A percentile compares a stretch with the other conserved stretches of the same genome.
Conservation (phyloP, 2,797 vertebrate species). For the Mormyrus proboscirostris region DNA sequence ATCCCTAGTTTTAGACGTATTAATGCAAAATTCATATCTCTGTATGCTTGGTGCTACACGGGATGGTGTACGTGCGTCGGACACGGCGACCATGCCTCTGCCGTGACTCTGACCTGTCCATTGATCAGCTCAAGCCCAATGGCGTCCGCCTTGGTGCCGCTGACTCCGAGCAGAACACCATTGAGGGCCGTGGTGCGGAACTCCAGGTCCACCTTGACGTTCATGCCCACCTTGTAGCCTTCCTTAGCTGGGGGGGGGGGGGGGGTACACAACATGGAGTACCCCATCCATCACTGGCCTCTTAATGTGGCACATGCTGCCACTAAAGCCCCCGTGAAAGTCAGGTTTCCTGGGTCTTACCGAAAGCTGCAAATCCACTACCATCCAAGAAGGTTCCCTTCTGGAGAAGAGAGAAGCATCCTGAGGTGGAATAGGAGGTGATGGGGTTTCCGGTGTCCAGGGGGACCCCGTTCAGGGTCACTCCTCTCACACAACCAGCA, state of each 20-base stretch:
- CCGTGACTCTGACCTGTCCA: conserved; percentile 69
- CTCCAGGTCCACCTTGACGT: conserved; percentile 75
- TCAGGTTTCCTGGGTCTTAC: conserved; percentile 51
- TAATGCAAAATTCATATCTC: not conserved
- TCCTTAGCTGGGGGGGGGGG: conserved; percentile 64
- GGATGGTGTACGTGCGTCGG: not conserved
- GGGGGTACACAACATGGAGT: not conserved
- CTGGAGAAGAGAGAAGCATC: conserved; percentile 71
- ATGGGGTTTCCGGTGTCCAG: conserved; percentile 55
- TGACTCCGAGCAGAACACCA: conserved; percentile 77
- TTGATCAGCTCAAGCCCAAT: conserved; percentile 80
- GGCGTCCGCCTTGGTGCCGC: conserved; percentile 86
- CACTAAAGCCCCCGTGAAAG: not conserved
- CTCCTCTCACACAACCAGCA: conserved; percentile 69
- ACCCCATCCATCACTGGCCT: not conserved
- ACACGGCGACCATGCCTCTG: conserved; percentile 16
- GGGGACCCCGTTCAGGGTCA: conserved; percentile 65
- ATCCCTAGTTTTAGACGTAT: not conserved
- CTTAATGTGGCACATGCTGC: not conserved
- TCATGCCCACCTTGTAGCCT: conserved; percentile 85
- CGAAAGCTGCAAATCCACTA: conserved; percentile 75
- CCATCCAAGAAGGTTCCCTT: conserved; percentile 83
- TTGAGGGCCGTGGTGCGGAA: conserved; percentile 71
- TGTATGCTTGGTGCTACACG: not conserved
- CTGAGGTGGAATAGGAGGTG: conserved; percentile 60